These are phyloP conservation scores for Ptychoptera albimana DNA, from an alignment of 2,888 invertebrate species.

Conservation along the genomic window DNA sequence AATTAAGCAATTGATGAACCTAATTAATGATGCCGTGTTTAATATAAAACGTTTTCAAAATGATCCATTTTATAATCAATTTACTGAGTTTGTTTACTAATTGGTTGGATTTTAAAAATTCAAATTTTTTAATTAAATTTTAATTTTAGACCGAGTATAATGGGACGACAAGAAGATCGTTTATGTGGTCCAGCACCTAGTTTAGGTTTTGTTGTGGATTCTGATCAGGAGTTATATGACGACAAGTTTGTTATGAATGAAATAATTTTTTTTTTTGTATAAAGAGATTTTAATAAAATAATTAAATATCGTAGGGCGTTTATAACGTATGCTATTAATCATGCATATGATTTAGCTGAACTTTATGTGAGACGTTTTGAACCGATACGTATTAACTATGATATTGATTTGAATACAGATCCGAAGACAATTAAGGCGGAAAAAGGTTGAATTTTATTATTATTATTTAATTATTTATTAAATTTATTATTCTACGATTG, in stretches of 20 bases:
- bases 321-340: constrained; percentile 38
- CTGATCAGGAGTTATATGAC: constrained; percentile 33
- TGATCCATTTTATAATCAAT: constrained; percentile 51
- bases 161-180: constrained; percentile 64
- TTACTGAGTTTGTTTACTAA: constrained; percentile 41
- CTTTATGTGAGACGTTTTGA: constrained; percentile 50
- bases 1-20: constrained; percentile 40
- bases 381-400: constrained; percentile 47
- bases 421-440: constrained; percentile 44
- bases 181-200: constrained; percentile 59
- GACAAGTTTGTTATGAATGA: constrained; percentile 18
- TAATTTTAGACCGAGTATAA: constrained; percentile 55
- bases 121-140: background rate
- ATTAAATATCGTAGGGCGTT: constrained; percentile 26
- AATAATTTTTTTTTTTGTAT: too few species aligned
- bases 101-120: background rate
- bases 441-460: constrained; percentile 24
- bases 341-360: constrained; percentile 45
- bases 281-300: too few species aligned
- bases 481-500: constrained; percentile 11
- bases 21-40: constrained; percentile 51
- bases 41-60: constrained; percentile 55
- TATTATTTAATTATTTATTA: background rate
- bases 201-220: constrained; percentile 49
- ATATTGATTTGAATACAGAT: constrained; percentile 50